Conservation (phyloP, 1,140 invertebrate genomes). For the Drosophila pectinifera region DNA sequence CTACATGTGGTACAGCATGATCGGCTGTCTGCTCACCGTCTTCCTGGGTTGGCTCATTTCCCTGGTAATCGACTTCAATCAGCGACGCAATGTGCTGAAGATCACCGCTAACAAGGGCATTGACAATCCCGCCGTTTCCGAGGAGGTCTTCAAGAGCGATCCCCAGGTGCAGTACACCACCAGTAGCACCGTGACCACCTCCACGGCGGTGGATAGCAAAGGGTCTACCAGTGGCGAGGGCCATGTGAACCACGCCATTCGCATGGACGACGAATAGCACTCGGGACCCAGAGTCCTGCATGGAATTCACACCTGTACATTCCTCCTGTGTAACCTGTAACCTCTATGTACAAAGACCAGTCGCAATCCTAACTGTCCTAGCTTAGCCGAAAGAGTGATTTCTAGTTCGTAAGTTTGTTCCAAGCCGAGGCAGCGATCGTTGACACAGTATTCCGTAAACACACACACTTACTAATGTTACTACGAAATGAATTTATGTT, state of each 20-base stretch:
- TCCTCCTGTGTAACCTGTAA: conserved; percentile 60
- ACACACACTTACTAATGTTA: conserved; percentile 61
- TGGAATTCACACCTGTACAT: conserved; percentile 10
- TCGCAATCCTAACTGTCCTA: conserved; percentile 47
- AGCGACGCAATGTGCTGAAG: conserved; percentile 67
- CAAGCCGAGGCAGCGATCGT: conserved; percentile 20
- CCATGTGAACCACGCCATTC: conserved; percentile 76
- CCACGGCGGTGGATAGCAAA: conserved; percentile 10
- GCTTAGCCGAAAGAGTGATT: conserved; percentile 73
- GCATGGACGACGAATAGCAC: conserved; percentile 70
- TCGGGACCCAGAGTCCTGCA: conserved; percentile 10
- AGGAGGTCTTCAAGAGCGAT: conserved; percentile 62
- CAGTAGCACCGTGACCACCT: conserved; percentile 21
- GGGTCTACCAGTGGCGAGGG: conserved; percentile 42
- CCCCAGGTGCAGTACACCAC: conserved; percentile 44
- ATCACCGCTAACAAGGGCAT: conserved; percentile 86
- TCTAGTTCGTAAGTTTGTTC: conserved; percentile 50
- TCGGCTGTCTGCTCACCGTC: conserved; percentile 90
- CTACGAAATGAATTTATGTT: conserved; percentile 49
- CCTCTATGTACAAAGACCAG: conserved; percentile 76
- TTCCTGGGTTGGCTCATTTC: conserved; percentile 90
- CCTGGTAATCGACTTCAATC: conserved; percentile 87
- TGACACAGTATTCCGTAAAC: conserved; percentile 58
- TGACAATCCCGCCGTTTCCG: conserved; percentile 58
- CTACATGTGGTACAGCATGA: conserved; percentile 90